Evolutionary conservation across 2,797 vertebrate genomes (phyloP).

Genomic region (Dendrocincla fuliginosa): DNA sequence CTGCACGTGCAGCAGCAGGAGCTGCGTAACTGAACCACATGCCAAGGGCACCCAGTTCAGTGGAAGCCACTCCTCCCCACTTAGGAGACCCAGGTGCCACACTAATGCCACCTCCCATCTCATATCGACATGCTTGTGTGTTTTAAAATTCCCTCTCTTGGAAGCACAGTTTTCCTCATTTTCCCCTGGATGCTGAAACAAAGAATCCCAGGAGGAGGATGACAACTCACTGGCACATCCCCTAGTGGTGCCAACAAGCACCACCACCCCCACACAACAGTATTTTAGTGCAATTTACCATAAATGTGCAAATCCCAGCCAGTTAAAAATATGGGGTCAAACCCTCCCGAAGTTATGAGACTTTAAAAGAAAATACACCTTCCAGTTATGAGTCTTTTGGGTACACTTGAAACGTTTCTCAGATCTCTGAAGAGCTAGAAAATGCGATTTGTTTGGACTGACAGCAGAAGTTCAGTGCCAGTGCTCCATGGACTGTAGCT

Average conservation of each 20-base stretch:
- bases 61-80: background rate
- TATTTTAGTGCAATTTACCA: background rate
- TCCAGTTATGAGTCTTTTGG: background rate
- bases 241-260: background rate
- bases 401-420: background rate
- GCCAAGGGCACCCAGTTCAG: background rate
- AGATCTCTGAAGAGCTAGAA: background rate
- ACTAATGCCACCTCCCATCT: background rate
- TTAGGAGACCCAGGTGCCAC: background rate
- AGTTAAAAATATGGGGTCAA: background rate
- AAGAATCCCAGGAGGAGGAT: background rate
- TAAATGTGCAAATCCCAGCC: background rate
- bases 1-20: background rate
- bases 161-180: background rate
- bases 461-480: conserved; percentile 13
- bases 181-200: background rate
- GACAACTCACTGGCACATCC: background rate
- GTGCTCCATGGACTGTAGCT: background rate
- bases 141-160: background rate
- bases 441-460: conserved; percentile 32
- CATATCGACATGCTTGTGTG: rapidly evolving
- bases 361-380: conserved; percentile 19
- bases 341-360: background rate
- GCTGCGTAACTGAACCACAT: background rate
- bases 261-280: background rate